Evolutionary conservation across 37 sponge, comb jelly and placozoan species (phyloP), one percentile per base, ranked within the genome.

Genomic region (Aplysina aerophoba): DNA sequence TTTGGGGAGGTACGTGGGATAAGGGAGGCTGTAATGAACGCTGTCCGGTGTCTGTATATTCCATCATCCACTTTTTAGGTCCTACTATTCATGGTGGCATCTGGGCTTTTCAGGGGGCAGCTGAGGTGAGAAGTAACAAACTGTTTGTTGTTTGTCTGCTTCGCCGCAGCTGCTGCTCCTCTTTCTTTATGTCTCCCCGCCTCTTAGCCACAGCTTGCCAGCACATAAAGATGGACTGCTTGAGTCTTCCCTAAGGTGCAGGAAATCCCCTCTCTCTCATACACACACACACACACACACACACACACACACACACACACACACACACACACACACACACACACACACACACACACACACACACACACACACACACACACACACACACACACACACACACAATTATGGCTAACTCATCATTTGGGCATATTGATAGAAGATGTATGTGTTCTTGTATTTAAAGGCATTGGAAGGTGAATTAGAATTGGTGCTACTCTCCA

Each of bases 1-100:
- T 82, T 66, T 73, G 90, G 90, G 64, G 90, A 90, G 77, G 90
- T 90, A 40, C 25, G 86, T 75, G 40, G 6, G 25, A 54, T 22
- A 24, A 27, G 27, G 24, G 21, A 17, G 39, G 80, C 11, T 54
- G 24, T 72, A 28, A 35, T 12, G 6, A 35, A n/a, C 17, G 22
- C 41, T 79, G 36, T 79, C 41, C 12, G 5, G 5, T 54, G 40
- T 41, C 40, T 40, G n/a, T 24, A n/a, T n/a, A n/a, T 39, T 36
- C 55, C 20, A 79, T 79, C 1, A 3, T 53, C 24, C 20, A 20
- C 0, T 30, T 37, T 8, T 0, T 55, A 84, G 85, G 71, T 84
- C 20, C 14, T 54, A 37, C 4, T 84, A 54, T 84, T 84, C 37
- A 40, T 39, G 25, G 15, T 71, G 3, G 85, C 73, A 8, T 57